Conservation (phyloP, 2,797 vertebrate species). For the Salmo trutta region DNA sequence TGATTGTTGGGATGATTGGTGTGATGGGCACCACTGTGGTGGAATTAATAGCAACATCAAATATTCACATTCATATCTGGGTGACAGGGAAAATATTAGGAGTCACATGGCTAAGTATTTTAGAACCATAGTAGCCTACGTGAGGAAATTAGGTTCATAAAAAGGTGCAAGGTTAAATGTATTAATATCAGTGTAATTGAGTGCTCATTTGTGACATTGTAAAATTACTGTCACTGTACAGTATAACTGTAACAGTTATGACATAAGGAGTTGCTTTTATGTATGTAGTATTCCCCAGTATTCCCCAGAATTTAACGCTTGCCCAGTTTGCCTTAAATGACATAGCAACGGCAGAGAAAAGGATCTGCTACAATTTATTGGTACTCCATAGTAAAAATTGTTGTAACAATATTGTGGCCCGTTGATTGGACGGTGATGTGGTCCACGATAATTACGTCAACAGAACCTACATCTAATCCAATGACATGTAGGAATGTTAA, state of each 20-base stretch:
- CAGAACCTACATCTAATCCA: constrained; percentile 30
- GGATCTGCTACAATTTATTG: not conserved
- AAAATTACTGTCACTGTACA: too few relatives aligned
- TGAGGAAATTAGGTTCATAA: not conserved
- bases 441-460: constrained; percentile 11
- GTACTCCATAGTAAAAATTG: constrained; percentile 3
- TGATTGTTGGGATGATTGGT: not conserved
- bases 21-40: not conserved
- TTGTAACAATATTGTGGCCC: not conserved
- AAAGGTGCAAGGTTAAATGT: too few relatives aligned
- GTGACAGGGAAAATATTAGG: not conserved
- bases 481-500: constrained; percentile 15
- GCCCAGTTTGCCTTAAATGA: not conserved
- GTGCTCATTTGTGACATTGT: too few relatives aligned
- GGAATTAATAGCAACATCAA: not conserved
- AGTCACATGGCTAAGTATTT: not conserved
- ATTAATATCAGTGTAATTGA: too few relatives aligned
- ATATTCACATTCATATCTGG: not conserved
- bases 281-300: not conserved
- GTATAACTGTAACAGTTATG: too few relatives aligned
- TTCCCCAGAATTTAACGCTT: not conserved
- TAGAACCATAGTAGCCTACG: not conserved
- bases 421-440: not conserved
- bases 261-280: not conserved
- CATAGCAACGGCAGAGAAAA: not conserved